Conservation (phyloP, 2,888 invertebrate species). For the Acronicta psi region DNA sequence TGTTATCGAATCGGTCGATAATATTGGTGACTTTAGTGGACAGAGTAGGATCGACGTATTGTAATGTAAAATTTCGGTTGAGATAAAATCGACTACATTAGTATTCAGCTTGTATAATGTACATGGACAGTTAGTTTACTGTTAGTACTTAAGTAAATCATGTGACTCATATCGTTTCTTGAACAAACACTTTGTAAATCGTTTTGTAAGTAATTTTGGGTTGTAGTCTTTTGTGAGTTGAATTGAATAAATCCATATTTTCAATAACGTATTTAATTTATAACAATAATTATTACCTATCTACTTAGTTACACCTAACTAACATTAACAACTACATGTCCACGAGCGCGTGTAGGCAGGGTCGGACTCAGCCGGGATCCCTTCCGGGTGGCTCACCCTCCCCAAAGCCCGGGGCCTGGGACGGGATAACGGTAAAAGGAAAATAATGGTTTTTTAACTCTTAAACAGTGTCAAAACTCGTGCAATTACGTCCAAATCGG, state of each 20-base stretch:
- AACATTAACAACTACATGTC: background rate
- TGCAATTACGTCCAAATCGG: no score
- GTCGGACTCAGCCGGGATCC: no score
- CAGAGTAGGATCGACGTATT: background rate
- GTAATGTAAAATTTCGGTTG: slow-evolving; percentile 5
- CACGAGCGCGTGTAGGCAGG: no score
- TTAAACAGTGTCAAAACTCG: no score
- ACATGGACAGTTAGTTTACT: background rate
- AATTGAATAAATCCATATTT: slow-evolving; percentile 37
- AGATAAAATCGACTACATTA: slow-evolving; percentile 1
- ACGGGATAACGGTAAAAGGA: no score
- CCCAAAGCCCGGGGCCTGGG: no score
- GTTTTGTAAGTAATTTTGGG: slow-evolving; percentile 35
- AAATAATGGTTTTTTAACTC: no score
- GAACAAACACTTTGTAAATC: slow-evolving; percentile 21
- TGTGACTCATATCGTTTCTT: slow-evolving; percentile 1
- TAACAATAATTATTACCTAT: slow-evolving; percentile 22
- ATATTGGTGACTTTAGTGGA: background rate
- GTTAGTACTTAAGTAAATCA: slow-evolving; percentile 5
- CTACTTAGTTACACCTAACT: slow-evolving; percentile 13
- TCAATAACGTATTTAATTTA: slow-evolving; percentile 35
- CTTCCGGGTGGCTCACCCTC: no score
- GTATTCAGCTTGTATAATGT: slow-evolving; percentile 1
- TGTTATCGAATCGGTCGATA: background rate
- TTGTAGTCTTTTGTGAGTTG: slow-evolving; percentile 35